Conservation (phyloP, 2,797 vertebrate genomes). For the Amphiprion clarkii region DNA sequence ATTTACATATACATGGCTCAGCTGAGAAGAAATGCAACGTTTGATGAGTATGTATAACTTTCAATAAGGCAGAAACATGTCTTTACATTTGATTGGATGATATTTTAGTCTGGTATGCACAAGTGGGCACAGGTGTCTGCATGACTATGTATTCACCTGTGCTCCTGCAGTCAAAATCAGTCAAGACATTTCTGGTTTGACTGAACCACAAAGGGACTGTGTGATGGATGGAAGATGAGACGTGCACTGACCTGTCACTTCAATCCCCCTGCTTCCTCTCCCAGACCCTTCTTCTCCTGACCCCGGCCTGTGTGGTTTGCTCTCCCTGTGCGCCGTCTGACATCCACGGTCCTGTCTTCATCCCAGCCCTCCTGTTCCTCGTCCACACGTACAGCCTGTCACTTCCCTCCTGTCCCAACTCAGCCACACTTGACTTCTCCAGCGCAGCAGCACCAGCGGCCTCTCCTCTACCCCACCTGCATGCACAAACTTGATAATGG, state of each 20-base stretch:
- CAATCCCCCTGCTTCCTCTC: conserved; percentile 8
- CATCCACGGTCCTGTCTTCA: conserved; percentile 41
- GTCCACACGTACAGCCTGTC: conserved; percentile 39
- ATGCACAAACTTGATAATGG: conserved; percentile 8
- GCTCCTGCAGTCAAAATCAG: conserved; percentile 57
- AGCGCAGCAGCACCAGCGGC: conserved; percentile 20
- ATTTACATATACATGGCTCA: conserved; percentile 20
- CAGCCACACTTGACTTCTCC: conserved; percentile 30
- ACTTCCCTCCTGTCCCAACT: conserved; percentile 22
- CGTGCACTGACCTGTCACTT: conserved; percentile 74
- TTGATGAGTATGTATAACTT: background rate
- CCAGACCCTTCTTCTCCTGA: conserved; percentile 36
- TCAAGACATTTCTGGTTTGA: conserved; percentile 61
- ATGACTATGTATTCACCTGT: conserved; percentile 57
- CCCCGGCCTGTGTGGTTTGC: conserved; percentile 46
- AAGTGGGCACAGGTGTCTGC: conserved; percentile 53
- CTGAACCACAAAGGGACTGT: conserved; percentile 68
- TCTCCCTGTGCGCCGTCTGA: conserved; percentile 52
- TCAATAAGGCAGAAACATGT: conserved; percentile 2
- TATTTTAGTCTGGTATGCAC: conserved; percentile 42
- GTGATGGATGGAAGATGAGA: conserved; percentile 76
- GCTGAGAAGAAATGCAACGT: background rate
- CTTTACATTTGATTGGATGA: conserved; percentile 37
- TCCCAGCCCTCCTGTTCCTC: conserved; percentile 33
- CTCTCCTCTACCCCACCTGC: conserved; percentile 9